Evolutionary conservation across 2,888 invertebrate genomes (phyloP).

Genomic region (Spatulosminthurus flaviceps): DNA sequence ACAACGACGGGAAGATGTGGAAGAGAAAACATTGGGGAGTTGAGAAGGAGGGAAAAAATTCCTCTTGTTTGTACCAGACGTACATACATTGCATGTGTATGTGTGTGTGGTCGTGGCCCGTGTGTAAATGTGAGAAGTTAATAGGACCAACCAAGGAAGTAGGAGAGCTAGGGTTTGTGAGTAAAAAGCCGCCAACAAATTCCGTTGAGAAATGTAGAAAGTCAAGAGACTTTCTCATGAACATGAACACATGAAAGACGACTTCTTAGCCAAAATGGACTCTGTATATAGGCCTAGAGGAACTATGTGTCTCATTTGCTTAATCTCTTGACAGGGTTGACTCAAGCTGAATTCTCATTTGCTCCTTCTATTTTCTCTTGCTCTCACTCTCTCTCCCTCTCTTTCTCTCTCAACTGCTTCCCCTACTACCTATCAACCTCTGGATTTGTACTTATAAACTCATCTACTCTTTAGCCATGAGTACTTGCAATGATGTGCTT

Average conservation of each 20-base stretch:
- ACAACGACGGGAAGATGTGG: too few species aligned
- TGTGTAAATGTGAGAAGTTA: slow-evolving; percentile 25
- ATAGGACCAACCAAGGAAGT: slow-evolving; percentile 8
- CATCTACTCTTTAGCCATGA: background rate
- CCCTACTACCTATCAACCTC: slow-evolving; percentile 22
- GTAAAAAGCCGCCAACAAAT: background rate
- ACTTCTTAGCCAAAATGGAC: slow-evolving; percentile 4
- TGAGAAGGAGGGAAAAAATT: too few species aligned
- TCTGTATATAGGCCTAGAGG: slow-evolving; percentile 12
- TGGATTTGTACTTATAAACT: background rate
- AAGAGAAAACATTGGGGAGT: too few species aligned
- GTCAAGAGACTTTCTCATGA: slow-evolving; percentile 16
- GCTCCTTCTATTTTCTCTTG: background rate
- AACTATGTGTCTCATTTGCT: slow-evolving; percentile 32
- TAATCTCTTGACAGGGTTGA: slow-evolving; percentile 33
- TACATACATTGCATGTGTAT: background rate
- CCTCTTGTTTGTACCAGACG: too few species aligned
- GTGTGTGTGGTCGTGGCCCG: slow-evolving; percentile 9
- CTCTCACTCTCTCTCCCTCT: too few species aligned
- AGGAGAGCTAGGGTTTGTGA: too few species aligned
- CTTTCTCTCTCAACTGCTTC: background rate
- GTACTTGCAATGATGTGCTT: background rate
- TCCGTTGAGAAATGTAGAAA: slow-evolving; percentile 10
- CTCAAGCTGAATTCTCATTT: slow-evolving; percentile 41
- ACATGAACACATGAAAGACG: slow-evolving; percentile 2